These are phyloP conservation scores for Loriculus beryllinus DNA, from an alignment of 2,797 vertebrate species.

Conservation along the genomic window DNA sequence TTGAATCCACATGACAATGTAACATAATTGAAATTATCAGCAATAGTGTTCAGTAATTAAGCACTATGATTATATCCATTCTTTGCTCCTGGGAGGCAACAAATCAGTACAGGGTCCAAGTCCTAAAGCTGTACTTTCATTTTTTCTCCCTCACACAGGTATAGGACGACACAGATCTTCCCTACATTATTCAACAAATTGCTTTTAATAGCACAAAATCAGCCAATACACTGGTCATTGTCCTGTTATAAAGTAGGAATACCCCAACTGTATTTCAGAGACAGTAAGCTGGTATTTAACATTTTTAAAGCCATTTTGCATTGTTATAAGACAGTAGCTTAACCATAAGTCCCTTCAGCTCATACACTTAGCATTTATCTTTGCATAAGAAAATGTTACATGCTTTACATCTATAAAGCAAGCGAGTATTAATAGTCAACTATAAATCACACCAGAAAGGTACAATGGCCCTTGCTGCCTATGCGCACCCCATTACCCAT, in stretches of 20 bases:
- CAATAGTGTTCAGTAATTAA: background rate
- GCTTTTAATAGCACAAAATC: background rate
- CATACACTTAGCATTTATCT: background rate
- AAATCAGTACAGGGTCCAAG: background rate
- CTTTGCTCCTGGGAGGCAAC: background rate
- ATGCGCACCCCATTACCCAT: rapidly evolving
- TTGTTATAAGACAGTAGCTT: background rate
- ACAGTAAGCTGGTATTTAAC: background rate
- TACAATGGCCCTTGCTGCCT: background rate
- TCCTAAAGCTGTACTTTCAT: background rate
- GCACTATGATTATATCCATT: background rate
- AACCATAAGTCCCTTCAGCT: background rate
- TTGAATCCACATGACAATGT: background rate
- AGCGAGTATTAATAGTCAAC: background rate
- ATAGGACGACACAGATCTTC: background rate
- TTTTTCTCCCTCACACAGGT: background rate
- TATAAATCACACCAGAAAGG: background rate
- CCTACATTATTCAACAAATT: background rate
- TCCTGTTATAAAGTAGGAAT: background rate
- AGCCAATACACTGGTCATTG: background rate
- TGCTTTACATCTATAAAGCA: background rate
- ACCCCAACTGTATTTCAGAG: background rate
- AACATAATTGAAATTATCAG: background rate
- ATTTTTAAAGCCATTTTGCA: background rate
- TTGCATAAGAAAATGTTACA: background rate